Base-by-base conservation (phyloP, 92 coral and sea anemone genomes). In the Nematostella vectensis region DNA sequence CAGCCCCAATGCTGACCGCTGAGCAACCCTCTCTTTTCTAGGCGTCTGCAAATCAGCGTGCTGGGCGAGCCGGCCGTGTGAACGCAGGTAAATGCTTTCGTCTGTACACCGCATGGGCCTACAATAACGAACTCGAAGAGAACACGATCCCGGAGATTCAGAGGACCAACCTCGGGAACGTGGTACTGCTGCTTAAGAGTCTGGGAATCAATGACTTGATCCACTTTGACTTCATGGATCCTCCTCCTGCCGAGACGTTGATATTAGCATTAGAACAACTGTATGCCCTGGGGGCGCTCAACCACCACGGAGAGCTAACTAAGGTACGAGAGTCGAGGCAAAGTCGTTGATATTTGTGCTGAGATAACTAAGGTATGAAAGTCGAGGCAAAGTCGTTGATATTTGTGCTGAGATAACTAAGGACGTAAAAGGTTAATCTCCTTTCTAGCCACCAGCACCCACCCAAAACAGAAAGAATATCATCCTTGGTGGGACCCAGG, bases 21-120 rank as follows among this genome's bases (percentile, higher is more conserved):
- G n/a, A n/a, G n/a, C n/a, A n/a, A n/a, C n/a, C n/a, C n/a, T n/a
- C n/a, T n/a, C n/a, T n/a, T n/a, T n/a, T 30, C 31, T 47, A 93
- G 99, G 99, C 99, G 3, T 93, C 99, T 52, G 99, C 99, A 65
- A 93, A 93, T 70, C 99, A 93, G 64, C 79, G 99, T 28, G 87
- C 99, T 45, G 96, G 99, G 2, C 83, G 99, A 63, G 96, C 99
- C 4, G 99, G 99, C 21, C 99, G 99, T 44, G 99, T 93, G 27
- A 93, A 96, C 11, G 99, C 99, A 0, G 99, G 99, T 55, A 93
- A 93, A 65, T 93, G 99, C 64, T 93, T 93, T 50, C 80, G 99
- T 16, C 52, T 93, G 55, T 93, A 86, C 88, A 93, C 99, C 11
- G 99, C 99, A 0, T 93, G 99, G 99, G 99, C 99, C 6, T 93